Conservation (phyloP, 2,888 invertebrate species). For the Ophion slaviceki region DNA sequence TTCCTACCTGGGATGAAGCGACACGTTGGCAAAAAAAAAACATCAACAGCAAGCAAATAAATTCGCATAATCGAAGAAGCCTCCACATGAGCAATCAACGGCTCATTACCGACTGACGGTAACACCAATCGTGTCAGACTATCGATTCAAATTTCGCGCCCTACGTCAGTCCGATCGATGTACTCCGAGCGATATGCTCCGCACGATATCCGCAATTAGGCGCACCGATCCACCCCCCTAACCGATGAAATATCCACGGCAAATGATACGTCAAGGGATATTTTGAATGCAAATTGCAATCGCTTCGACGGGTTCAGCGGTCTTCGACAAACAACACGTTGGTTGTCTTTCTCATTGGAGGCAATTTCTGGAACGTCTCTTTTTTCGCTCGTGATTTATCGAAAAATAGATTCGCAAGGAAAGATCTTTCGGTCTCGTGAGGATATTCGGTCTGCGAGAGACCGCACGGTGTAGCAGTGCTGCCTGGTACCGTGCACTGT, state of each 20-base stretch:
- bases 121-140: too few species aligned
- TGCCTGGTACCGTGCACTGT: slow-evolving; percentile 73
- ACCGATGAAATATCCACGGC: neutral
- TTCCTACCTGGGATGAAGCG: too few species aligned
- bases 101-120: too few species aligned
- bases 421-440: slow-evolving; percentile 25
- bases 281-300: neutral
- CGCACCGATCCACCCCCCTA: neutral
- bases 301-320: neutral
- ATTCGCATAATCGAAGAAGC: too few species aligned
- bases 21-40: too few species aligned
- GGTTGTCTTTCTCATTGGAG: neutral
- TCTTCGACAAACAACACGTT: neutral
- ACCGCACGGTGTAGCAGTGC: slow-evolving; percentile 67
- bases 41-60: too few species aligned
- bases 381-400: slow-evolving; percentile 1
- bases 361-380: neutral
- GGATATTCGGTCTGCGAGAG: slow-evolving; percentile 21
- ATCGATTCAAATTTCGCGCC: too few species aligned
- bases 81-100: too few species aligned
- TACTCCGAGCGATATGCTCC: too few species aligned
- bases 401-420: slow-evolving; percentile 23
- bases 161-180: too few species aligned
- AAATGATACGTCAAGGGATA: too few species aligned
- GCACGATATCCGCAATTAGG: too few species aligned